Base-by-base conservation (phyloP, 2,888 invertebrate genomes). In the Synergus laeviventris region DNA sequence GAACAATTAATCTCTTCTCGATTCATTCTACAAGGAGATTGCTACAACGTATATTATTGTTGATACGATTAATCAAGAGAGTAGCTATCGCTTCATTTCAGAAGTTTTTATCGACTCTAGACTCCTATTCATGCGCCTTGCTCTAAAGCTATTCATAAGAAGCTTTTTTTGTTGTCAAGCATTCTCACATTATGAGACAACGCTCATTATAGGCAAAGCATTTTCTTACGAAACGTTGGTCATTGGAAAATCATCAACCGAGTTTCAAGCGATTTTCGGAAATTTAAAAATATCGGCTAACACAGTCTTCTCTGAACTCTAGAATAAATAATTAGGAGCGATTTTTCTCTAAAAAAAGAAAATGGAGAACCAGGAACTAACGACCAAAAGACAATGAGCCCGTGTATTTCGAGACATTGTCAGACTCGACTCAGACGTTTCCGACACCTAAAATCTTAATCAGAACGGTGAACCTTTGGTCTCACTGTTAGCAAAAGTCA, bases 41-140 rank as follows among this genome's bases (percentile, higher is more conserved):
- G 70, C 70, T 70, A 70, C 49, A 70, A 70, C 49, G 70, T 70
- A 49, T 70, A 70, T 70, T 70, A 70, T 70, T 70, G 49, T 70
- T 70, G 49, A 70, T 70, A 31, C 49, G 49, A 70, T 70, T 70
- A 70, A 70, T 49, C 70, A 70, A 70, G 42, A 64, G 64, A 64
- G 39, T 39, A 14, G 21, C 39, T 64, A 64, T 70, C 70, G 66
- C 49, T 49, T 70, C 70, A 70, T 70, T 70, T 70, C n/a, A 70
- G 24, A 66, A 45, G 70, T 49, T 70, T 70, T 70, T 24, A 70
- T 70, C 36, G 49, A 31, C 49, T 70, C 49, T 70, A 70, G 70
- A 70, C 70, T 70, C 49, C 70, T 49, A 70, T 54, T 49, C 70
- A 49, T 70, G n/a, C 31, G 14, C 70, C n/a, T n/a, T 70, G 31